Percentiles rank a stretch among this genome's conserved stretches.
phyloP scores from a whole-genome alignment of 2,888 invertebrate species.

The Micropterix aruncella region DNA sequence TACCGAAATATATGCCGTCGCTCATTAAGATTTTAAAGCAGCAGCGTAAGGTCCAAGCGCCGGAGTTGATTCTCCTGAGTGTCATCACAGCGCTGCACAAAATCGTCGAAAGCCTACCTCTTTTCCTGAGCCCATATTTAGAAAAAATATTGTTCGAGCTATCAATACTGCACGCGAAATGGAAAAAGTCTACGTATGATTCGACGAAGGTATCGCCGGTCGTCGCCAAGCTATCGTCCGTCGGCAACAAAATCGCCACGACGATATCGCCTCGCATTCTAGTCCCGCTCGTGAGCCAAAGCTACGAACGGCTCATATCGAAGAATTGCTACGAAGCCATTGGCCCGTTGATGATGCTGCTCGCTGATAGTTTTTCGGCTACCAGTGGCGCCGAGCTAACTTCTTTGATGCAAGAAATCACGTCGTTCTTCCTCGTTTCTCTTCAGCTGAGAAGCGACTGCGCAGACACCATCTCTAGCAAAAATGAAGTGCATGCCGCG shows the following conservation, averaged over 20 bases:
- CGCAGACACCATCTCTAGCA: slow-evolving; percentile 19
- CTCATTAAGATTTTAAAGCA: slow-evolving; percentile 48
- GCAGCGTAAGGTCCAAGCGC: slow-evolving; percentile 42
- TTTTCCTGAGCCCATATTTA: slow-evolving; percentile 78
- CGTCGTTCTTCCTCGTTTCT: slow-evolving; percentile 58
- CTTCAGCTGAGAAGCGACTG: slow-evolving; percentile 52
- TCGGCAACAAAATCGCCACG: slow-evolving; percentile 51
- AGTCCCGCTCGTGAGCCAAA: slow-evolving; percentile 56
- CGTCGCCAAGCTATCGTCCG: slow-evolving; percentile 40
- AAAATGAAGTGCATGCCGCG: slow-evolving; percentile 35
- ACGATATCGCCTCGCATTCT: slow-evolving; percentile 61
- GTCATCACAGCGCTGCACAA: slow-evolving; percentile 68
- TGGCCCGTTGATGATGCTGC: slow-evolving; percentile 57
- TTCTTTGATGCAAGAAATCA: slow-evolving; percentile 51
- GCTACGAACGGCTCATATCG: slow-evolving; percentile 45
- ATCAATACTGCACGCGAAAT: slow-evolving; percentile 40
- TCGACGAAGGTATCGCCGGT: slow-evolving; percentile 37
- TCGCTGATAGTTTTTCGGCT: slow-evolving; percentile 56
- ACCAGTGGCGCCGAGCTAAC: slow-evolving; percentile 49
- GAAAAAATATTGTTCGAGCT: slow-evolving; percentile 54
- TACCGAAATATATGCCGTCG: slow-evolving; percentile 71
- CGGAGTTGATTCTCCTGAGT: slow-evolving; percentile 51
- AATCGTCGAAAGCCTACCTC: slow-evolving; percentile 65
- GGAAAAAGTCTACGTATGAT: slow-evolving; percentile 29
- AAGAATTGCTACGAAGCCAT: slow-evolving; percentile 46